A percentile compares a stretch with the other conserved stretches of the same genome.
These are phyloP conservation scores for Tridacna gigas DNA, from an alignment of 2,888 invertebrate genomes.

Conservation along the genomic window DNA sequence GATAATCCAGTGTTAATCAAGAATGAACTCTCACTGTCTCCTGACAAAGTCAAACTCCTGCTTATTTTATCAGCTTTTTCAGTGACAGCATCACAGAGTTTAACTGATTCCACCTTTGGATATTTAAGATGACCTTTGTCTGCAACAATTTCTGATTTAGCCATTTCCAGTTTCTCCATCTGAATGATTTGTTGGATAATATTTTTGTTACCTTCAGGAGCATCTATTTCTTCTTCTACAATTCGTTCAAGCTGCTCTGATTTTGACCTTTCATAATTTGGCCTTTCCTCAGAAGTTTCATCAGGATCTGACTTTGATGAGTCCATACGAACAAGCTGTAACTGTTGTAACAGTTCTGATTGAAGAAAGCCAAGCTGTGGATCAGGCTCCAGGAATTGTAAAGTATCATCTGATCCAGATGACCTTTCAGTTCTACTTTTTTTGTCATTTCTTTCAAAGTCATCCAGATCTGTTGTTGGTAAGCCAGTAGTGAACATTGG, in stretches of 20 bases:
- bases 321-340: conserved; percentile 22
- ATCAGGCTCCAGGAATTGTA: conserved; percentile 17
- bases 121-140: background rate
- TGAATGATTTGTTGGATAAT: background rate
- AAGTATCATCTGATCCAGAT: conserved; percentile 20
- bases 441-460: background rate
- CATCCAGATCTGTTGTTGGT: background rate
- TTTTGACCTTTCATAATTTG: conserved; percentile 20
- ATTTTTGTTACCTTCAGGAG: background rate
- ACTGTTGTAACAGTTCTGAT: conserved; percentile 19
- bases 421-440: conserved; percentile 15
- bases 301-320: conserved; percentile 20
- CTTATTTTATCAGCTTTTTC: background rate
- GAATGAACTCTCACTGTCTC: conserved; percentile 46
- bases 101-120: conserved; percentile 14
- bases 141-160: background rate
- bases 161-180: background rate
- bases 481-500: background rate
- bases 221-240: conserved; percentile 17
- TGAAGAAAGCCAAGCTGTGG: conserved; percentile 11
- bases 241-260: conserved; percentile 19
- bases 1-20: conserved; percentile 57
- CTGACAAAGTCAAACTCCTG: conserved; percentile 1
- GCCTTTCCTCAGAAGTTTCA: conserved; percentile 15
- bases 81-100: conserved; percentile 19